phyloP scores from a whole-genome alignment of 2,888 invertebrate genomes.

The Limnephilus rhombicus region DNA sequence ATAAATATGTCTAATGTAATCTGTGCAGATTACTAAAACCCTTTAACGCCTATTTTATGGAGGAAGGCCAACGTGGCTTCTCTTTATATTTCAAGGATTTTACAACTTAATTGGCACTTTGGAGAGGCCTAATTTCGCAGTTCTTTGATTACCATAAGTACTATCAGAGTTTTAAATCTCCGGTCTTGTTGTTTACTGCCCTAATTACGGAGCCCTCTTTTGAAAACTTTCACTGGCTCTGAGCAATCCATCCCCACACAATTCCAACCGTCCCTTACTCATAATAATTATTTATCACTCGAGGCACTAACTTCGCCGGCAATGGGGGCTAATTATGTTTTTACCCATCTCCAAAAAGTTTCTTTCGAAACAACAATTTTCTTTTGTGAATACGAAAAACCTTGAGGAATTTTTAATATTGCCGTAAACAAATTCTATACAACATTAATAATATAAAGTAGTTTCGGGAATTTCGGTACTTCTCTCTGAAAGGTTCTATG shows the following conservation, averaged over 20 bases:
- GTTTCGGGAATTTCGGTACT: background rate
- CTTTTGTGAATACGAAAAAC: background rate
- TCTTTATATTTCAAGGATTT: background rate
- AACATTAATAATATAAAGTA: background rate
- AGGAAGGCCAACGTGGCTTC: background rate
- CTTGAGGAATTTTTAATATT: background rate
- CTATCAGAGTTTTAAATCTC: constrained; percentile 15
- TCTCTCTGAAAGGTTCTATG: background rate
- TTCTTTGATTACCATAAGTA: constrained; percentile 16
- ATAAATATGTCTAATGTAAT: background rate
- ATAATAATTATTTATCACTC: constrained; percentile 15
- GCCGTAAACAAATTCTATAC: background rate
- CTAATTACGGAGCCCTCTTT: constrained; percentile 31
- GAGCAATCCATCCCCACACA: constrained; percentile 21
- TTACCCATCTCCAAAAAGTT: background rate
- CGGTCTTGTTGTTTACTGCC: constrained; percentile 31
- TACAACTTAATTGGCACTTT: constrained; percentile 21
- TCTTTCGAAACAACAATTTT: background rate
- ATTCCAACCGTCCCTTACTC: constrained; percentile 19
- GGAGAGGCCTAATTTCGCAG: constrained; percentile 25
- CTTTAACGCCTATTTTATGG: background rate
- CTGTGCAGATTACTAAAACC: background rate
- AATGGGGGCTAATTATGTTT: constrained; percentile 27
- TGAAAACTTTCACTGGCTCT: constrained; percentile 27
- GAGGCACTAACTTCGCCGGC: background rate